These are phyloP conservation scores for Semnopithecus entellus DNA, from an alignment of 2,113 vertebrate genomes.

Conservation along the genomic window DNA sequence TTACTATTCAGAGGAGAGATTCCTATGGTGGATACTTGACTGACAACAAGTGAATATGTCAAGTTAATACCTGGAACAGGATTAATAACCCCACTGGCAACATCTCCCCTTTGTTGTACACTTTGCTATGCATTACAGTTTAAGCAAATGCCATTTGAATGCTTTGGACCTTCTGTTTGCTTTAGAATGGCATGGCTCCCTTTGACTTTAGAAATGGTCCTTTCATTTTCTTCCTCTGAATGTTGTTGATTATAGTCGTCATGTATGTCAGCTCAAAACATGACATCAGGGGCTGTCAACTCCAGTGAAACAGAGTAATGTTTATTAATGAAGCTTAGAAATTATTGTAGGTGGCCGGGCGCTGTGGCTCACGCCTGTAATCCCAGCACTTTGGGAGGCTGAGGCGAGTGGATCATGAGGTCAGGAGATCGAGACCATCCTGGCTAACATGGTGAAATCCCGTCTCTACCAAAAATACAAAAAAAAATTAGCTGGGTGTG, in stretches of 20 bases:
- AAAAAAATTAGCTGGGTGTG: too few relatives aligned
- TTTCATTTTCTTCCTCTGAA: constrained; percentile 34
- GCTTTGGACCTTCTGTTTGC: not conserved
- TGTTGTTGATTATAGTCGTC: not conserved
- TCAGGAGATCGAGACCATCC: too few relatives aligned
- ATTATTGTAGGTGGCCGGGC: not conserved
- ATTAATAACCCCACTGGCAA: not conserved
- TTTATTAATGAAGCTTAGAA: not conserved
- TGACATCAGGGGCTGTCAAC: not conserved
- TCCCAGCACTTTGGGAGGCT: too few relatives aligned
- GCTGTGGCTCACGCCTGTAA: too few relatives aligned
- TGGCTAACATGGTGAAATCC: too few relatives aligned
- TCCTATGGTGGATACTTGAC: constrained; percentile 3
- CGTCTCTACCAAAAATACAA: too few relatives aligned
- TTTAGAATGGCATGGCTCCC: not conserved
- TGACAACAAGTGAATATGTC: constrained; percentile 5
- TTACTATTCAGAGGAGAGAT: not conserved
- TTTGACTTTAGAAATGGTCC: constrained; percentile 22
- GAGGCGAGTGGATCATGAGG: too few relatives aligned
- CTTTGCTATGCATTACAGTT: not conserved
- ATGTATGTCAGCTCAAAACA: not conserved
- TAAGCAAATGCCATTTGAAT: constrained; percentile 26
- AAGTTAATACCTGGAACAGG: not conserved
- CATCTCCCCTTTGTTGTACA: not conserved
- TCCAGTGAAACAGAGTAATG: not conserved